phyloP scores from a whole-genome alignment of 2,113 vertebrate genomes.

The Daubentonia madagascariensis region DNA sequence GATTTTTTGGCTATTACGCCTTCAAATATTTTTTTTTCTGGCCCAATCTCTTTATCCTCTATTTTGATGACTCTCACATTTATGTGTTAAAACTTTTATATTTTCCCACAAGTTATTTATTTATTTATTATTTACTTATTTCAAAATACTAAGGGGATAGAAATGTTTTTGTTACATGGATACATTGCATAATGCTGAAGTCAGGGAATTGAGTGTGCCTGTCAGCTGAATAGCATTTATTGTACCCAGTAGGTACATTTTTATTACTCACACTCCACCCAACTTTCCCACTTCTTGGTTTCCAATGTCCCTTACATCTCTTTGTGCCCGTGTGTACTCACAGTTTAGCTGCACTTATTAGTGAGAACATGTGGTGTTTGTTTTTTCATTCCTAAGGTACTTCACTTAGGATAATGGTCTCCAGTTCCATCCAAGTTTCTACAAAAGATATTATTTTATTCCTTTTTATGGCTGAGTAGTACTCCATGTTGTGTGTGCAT shows the following conservation, averaged over 20 bases:
- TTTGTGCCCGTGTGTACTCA: not conserved
- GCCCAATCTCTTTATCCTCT: rapidly evolving
- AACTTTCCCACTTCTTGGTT: too few relatives aligned
- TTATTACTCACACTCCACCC: too few relatives aligned
- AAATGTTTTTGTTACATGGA: too few relatives aligned
- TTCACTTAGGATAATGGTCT: not conserved
- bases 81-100: not conserved
- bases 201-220: too few relatives aligned
- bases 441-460: not conserved
- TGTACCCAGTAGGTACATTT: too few relatives aligned
- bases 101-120: not conserved
- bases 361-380: not conserved
- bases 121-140: too few relatives aligned
- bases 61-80: not conserved
- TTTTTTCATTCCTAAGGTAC: not conserved
- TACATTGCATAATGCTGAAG: too few relatives aligned
- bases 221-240: too few relatives aligned
- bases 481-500: not conserved
- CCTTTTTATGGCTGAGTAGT: not conserved
- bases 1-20: not conserved
- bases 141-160: too few relatives aligned
- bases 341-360: not conserved
- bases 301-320: too few relatives aligned
- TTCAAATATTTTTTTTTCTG: not conserved
- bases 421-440: not conserved